Conservation (phyloP, 2,888 invertebrate species). For the Marronus borbonicus region DNA sequence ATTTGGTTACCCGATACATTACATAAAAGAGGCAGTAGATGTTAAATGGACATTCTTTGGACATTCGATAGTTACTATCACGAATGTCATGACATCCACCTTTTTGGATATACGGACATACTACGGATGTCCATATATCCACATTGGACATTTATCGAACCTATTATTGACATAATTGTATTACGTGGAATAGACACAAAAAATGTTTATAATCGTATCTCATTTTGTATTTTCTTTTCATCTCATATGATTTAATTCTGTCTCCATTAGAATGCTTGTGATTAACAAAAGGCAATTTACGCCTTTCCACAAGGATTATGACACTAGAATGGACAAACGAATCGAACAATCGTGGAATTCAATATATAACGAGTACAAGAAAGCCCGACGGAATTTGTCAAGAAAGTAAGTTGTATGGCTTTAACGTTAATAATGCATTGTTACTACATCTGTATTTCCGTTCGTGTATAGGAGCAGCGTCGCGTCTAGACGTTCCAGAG, state of each 20-base stretch:
- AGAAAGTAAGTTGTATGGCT: slow-evolving; percentile 35
- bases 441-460: neutral
- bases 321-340: slow-evolving; percentile 52
- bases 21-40: too few species aligned
- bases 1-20: too few species aligned
- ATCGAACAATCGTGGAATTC: slow-evolving; percentile 54
- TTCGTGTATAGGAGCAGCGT: slow-evolving; percentile 31
- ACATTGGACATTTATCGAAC: too few species aligned
- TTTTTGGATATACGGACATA: too few species aligned
- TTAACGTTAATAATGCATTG: neutral
- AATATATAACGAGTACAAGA: slow-evolving; percentile 55
- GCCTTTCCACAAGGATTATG: slow-evolving; percentile 32
- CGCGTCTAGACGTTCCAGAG: slow-evolving; percentile 28
- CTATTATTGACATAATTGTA: too few species aligned
- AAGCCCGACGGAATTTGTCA: slow-evolving; percentile 46
- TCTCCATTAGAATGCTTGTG: slow-evolving; percentile 49
- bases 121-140: too few species aligned
- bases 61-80: too few species aligned
- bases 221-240: too few species aligned
- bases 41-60: too few species aligned
- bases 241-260: slow-evolving; percentile 20
- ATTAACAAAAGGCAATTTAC: slow-evolving; percentile 44
- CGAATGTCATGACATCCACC: too few species aligned
- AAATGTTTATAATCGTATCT: too few species aligned
- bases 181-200: too few species aligned